Conservation (phyloP, 2,113 vertebrate genomes). For the Paedocypris sp. region DNA sequence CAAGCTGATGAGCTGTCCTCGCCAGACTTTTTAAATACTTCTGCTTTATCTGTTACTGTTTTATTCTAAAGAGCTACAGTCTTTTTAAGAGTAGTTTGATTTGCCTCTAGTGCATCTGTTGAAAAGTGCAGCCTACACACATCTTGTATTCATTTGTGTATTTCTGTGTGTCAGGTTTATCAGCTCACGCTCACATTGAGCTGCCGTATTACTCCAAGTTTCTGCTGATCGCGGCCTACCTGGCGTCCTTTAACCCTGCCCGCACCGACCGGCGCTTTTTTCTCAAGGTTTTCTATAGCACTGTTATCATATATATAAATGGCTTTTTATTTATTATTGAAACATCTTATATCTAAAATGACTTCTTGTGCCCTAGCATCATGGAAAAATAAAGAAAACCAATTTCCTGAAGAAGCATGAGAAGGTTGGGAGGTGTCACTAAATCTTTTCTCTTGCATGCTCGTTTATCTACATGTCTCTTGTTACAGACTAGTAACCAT, state of each 20-base stretch:
- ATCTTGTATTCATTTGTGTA: too few relatives aligned
- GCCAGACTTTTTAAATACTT: background rate
- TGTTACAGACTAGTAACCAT: slow-evolving; percentile 85
- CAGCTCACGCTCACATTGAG: slow-evolving; percentile 84
- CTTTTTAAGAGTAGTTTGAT: too few relatives aligned
- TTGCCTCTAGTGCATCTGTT: too few relatives aligned
- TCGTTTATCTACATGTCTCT: background rate
- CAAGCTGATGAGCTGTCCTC: background rate
- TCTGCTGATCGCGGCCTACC: slow-evolving; percentile 89
- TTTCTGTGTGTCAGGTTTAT: too few relatives aligned
- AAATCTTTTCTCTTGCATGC: background rate
- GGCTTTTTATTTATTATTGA: too few relatives aligned
- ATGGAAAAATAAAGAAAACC: slow-evolving; percentile 87
- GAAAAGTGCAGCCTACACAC: too few relatives aligned
- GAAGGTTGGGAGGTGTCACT: slow-evolving; percentile 62
- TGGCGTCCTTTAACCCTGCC: slow-evolving; percentile 92
- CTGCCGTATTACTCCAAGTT: slow-evolving; percentile 97
- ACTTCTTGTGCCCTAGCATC: slow-evolving; percentile 65
- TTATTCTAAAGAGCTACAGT: too few relatives aligned
- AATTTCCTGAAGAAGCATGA: slow-evolving; percentile 91
- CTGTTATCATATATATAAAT: too few relatives aligned
- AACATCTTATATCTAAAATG: background rate
- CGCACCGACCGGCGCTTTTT: slow-evolving; percentile 96
- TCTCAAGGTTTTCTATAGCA: slow-evolving; percentile 69
- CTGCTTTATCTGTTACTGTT: background rate